Conservation (phyloP, 2,888 invertebrate genomes). For the Apamea epomidion region DNA sequence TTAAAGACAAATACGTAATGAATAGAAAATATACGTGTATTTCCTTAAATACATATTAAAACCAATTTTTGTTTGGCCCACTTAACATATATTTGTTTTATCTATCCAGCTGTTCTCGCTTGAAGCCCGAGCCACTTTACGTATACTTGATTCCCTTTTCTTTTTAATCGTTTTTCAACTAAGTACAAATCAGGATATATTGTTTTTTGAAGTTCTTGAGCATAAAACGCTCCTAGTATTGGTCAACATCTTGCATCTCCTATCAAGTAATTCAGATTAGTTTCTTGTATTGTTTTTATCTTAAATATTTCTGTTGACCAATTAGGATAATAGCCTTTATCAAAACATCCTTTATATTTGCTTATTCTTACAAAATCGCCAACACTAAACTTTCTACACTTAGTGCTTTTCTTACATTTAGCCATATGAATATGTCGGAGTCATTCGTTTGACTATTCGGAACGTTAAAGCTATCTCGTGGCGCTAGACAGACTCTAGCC, state of each 20-base stretch:
- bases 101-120: constrained; percentile 2
- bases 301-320: too few species aligned
- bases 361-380: too few species aligned
- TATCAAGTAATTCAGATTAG: too few species aligned
- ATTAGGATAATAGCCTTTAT: too few species aligned
- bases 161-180: background rate
- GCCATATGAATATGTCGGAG: too few species aligned
- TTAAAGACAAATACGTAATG: background rate
- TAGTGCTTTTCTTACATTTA: too few species aligned
- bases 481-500: too few species aligned
- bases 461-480: too few species aligned
- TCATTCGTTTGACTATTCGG: too few species aligned
- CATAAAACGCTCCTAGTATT: constrained; percentile 3
- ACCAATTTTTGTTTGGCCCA: background rate
- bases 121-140: constrained; percentile 7
- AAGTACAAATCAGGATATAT: background rate
- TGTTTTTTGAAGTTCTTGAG: background rate
- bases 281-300: too few species aligned
- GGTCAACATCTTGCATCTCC: background rate
- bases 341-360: too few species aligned
- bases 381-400: too few species aligned
- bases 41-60: background rate
- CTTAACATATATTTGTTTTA: background rate
- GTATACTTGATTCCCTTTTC: constrained; percentile 1
- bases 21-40: constrained; percentile 1